Evolutionary conservation across 37 sponge, comb jelly and placozoan species (phyloP), one percentile per base, ranked within the genome.

Genomic region (Crambe crambe): DNA sequence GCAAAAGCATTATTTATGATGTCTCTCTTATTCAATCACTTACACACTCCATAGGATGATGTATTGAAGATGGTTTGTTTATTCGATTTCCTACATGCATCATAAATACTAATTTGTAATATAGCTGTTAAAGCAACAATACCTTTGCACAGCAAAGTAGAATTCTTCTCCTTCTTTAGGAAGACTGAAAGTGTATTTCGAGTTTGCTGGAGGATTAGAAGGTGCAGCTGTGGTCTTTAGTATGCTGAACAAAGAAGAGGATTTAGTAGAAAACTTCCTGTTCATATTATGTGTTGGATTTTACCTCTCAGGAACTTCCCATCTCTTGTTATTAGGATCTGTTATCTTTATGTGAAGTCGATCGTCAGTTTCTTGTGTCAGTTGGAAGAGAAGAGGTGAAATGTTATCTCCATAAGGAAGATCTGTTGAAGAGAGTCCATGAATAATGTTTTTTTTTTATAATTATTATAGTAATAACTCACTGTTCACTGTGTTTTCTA

Each of bases 301-400:
- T 23, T 40, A 90, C 91, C 59, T 85, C 68, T 76, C 31, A 27
- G 90, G 96, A 22, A 95, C 74, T 64, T 95, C 96, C 96, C 96
- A 95, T 56, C 96, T 56, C 37, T 75, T 67, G 54, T 82, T 75
- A 32, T 89, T 95, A 37, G 92, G 90, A 68, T 95, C 96, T 58
- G 47, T 74, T 22, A 95, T 89, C 80, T 95, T 95, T 3, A 95
- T 70, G 72, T 92, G 93, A 12, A 92, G 78, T 18, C 96, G 69
- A 5, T 89, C 83, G 41, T 66, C 54, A 27, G 87, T 89, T 72
- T 95, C 87, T 30, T 59, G 66, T 27, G 70, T 32, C 47, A 95
- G 74, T 4, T 85, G 81, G 0, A 92, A 85, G 35, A 32, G 32
- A 18, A 95, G 60, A 34, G 90, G 89, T 0, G 84, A 70, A 22